These are phyloP conservation scores for Syrrhaptes paradoxus DNA, from an alignment of 2,113 vertebrate species.

Conservation along the genomic window DNA sequence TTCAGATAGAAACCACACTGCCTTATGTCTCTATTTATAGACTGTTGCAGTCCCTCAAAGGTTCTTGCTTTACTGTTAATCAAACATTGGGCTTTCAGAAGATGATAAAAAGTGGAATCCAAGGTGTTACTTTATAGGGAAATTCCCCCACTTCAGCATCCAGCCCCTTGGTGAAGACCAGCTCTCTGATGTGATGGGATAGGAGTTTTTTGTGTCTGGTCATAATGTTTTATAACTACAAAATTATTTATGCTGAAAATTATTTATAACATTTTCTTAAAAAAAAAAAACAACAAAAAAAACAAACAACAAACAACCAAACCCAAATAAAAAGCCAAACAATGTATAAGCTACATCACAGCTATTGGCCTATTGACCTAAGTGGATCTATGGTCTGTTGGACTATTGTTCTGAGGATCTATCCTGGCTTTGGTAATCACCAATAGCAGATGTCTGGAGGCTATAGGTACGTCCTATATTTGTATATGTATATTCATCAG, in stretches of 20 bases:
- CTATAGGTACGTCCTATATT: not conserved
- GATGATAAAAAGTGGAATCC: not conserved
- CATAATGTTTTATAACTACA: not conserved
- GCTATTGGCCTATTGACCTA: too few species aligned
- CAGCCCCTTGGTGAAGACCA: not conserved
- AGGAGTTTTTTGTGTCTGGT: not conserved
- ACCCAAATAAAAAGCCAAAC: too few species aligned
- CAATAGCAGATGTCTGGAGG: too few species aligned
- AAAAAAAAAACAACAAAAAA: too few species aligned
- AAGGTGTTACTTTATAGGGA: not conserved
- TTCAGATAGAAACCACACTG: not conserved
- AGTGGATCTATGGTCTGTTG: too few species aligned
- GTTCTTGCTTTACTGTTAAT: not conserved
- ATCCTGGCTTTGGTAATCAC: not conserved
- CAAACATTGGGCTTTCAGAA: not conserved
- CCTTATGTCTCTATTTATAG: not conserved
- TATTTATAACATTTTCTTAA: not conserved
- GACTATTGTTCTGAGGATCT: too few species aligned
- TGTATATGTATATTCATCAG: too few species aligned
- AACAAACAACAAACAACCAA: too few species aligned
- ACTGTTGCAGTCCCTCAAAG: not conserved
- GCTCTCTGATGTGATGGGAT: fast-evolving
- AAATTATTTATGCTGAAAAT: not conserved
- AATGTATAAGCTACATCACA: not conserved
- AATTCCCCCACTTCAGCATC: not conserved